Conservation (phyloP, 2,797 vertebrate genomes). For the Hippopotamyrus pictus region DNA sequence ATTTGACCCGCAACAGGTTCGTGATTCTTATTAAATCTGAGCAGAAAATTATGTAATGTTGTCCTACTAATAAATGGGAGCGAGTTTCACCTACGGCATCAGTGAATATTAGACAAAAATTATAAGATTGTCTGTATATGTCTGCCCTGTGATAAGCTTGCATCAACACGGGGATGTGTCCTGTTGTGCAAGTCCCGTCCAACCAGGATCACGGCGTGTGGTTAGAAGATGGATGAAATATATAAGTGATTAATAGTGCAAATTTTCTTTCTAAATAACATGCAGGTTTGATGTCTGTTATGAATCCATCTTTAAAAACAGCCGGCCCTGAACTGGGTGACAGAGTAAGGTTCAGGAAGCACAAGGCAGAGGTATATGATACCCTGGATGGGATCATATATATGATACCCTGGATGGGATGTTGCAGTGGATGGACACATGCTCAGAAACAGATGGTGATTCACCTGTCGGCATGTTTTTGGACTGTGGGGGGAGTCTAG, state of each 20-base stretch:
- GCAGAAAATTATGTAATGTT: background rate
- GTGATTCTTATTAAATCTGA: background rate
- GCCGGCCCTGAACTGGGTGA: background rate
- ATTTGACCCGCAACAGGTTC: background rate
- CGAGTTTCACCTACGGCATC: background rate
- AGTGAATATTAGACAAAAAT: background rate
- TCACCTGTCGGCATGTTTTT: background rate
- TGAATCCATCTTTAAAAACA: background rate
- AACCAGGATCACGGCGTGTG: background rate
- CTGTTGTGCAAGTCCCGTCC: background rate
- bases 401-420: background rate
- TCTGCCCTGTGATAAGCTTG: background rate
- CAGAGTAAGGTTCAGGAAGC: background rate
- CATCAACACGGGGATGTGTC: background rate
- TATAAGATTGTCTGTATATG: background rate
- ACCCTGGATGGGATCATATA: background rate
- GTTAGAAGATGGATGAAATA: background rate
- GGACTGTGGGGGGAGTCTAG: background rate
- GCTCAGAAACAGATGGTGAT: background rate
- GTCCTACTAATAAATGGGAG: background rate
- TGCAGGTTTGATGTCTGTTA: background rate
- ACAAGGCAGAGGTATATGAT: background rate
- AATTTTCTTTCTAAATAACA: background rate
- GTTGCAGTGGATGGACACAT: background rate
- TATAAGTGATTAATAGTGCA: background rate